These are phyloP conservation scores for Trogon surrucura DNA, from an alignment of 2,113 vertebrate species.

Conservation along the genomic window DNA sequence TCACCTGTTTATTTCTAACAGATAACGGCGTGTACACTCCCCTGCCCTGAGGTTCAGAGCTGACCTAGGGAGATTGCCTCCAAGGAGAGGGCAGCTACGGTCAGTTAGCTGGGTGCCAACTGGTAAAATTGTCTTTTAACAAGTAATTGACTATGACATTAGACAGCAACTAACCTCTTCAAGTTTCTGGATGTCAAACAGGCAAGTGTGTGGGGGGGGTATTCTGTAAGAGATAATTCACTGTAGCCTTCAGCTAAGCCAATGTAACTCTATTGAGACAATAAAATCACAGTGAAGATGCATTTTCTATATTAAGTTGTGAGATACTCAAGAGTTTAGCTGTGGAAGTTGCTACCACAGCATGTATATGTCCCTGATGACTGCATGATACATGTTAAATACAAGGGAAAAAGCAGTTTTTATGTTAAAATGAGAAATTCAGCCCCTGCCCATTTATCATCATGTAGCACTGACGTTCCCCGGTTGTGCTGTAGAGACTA, in stretches of 20 bases:
- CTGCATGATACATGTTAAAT: neutral
- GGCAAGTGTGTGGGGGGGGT: neutral
- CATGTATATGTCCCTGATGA: neutral
- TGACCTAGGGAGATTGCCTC: neutral
- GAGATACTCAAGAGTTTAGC: neutral
- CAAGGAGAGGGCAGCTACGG: neutral
- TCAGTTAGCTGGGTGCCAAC: neutral
- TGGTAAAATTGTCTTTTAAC: constrained; percentile 4
- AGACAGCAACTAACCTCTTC: neutral
- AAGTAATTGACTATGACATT: constrained; percentile 19
- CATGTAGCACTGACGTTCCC: neutral
- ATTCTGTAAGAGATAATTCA: neutral
- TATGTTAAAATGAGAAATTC: neutral
- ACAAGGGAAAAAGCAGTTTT: neutral
- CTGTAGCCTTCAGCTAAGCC: neutral
- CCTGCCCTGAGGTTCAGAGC: neutral
- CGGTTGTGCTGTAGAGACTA: neutral
- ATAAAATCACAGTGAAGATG: neutral
- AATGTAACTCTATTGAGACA: neutral
- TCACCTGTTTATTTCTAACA: neutral
- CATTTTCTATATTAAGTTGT: neutral
- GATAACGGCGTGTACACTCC: accelerated
- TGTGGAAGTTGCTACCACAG: neutral
- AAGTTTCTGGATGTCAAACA: neutral
- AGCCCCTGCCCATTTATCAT: neutral